These are phyloP conservation scores for Trimorus sp. DNA, from an alignment of 2,888 invertebrate genomes.

Conservation along the genomic window DNA sequence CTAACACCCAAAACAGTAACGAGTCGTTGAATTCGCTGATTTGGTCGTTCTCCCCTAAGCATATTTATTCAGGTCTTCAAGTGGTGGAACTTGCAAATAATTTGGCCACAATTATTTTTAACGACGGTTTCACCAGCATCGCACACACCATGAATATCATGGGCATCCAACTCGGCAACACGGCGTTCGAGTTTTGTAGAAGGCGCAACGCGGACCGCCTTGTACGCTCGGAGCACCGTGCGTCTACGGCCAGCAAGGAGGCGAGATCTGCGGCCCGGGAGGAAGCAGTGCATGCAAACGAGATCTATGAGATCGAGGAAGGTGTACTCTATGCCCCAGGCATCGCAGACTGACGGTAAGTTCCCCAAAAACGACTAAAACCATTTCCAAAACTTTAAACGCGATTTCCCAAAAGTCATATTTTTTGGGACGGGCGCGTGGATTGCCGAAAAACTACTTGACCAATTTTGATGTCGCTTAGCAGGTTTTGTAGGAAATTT, in stretches of 20 bases:
- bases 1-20: slow-evolving; percentile 63
- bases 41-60: slow-evolving; percentile 64
- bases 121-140: slow-evolving; percentile 51
- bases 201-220: background rate
- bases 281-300: background rate
- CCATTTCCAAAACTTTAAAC: background rate
- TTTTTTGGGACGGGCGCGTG: background rate
- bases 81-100: slow-evolving; percentile 43
- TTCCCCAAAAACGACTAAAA: too few relatives aligned
- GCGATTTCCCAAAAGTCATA: slow-evolving; percentile 21
- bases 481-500: slow-evolving; percentile 11
- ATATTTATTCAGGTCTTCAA: slow-evolving; percentile 52
- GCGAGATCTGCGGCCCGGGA: slow-evolving; percentile 12
- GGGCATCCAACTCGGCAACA: slow-evolving; percentile 13
- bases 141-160: background rate
- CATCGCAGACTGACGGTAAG: too few relatives aligned
- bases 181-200: slow-evolving; percentile 22
- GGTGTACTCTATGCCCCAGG: too few relatives aligned
- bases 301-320: too few relatives aligned
- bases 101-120: slow-evolving; percentile 59
- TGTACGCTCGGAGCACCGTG: background rate
- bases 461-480: slow-evolving; percentile 10
- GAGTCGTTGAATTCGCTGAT: slow-evolving; percentile 63
- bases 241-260: background rate
- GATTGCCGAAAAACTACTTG: slow-evolving; percentile 16